These are phyloP conservation scores for Oceanodroma tethys DNA, from an alignment of 2,113 vertebrate species.

Conservation along the genomic window DNA sequence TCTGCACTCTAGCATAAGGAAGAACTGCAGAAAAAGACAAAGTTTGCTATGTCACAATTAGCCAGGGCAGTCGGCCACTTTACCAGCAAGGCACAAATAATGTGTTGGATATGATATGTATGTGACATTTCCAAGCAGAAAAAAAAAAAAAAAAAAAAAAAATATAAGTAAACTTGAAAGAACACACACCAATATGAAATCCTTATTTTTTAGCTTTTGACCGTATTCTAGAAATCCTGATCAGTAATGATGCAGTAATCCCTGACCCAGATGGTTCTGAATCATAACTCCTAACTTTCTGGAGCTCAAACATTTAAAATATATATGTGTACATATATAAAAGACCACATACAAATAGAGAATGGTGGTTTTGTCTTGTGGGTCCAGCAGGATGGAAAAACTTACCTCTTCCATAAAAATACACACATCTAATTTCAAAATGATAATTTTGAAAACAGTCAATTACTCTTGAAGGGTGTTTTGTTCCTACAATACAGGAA, in stretches of 20 bases:
- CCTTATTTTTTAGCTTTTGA: background rate
- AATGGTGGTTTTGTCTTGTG: background rate
- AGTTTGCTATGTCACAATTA: background rate
- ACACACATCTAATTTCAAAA: background rate
- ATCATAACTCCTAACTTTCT: background rate
- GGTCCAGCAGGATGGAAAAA: background rate
- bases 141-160: background rate
- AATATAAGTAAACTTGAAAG: background rate
- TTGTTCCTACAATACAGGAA: background rate
- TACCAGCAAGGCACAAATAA: background rate
- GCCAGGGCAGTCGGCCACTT: background rate
- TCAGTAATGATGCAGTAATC: background rate
- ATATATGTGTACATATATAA: background rate
- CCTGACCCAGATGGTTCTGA: background rate
- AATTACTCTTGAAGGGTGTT: background rate
- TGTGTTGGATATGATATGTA: rapidly evolving
- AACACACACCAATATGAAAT: background rate
- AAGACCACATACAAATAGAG: rapidly evolving
- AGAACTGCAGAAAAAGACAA: background rate
- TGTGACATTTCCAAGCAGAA: background rate
- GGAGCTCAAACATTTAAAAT: background rate
- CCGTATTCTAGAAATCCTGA: background rate
- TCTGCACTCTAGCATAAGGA: background rate
- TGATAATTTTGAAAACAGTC: background rate
- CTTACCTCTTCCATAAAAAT: background rate